Conservation (phyloP, 2,797 vertebrate genomes). For the Pterois miles region DNA sequence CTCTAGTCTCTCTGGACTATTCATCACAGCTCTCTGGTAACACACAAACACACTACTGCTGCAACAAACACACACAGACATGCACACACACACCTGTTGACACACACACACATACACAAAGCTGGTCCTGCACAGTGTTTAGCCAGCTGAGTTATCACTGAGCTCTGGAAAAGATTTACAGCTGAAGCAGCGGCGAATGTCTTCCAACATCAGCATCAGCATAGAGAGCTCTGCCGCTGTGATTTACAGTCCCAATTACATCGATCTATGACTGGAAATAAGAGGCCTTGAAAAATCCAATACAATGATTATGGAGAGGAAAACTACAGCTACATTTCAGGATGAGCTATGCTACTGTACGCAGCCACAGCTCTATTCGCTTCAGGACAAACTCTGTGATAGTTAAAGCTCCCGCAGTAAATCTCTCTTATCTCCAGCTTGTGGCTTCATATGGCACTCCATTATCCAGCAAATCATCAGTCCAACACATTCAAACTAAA, state of each 20-base stretch:
- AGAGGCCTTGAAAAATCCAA: slow-evolving; percentile 75
- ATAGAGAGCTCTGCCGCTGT: slow-evolving; percentile 52
- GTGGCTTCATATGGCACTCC: slow-evolving; percentile 50
- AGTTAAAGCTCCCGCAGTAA: slow-evolving; percentile 66
- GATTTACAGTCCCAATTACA: slow-evolving; percentile 80
- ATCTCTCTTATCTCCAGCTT: slow-evolving; percentile 65
- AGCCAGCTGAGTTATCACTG: slow-evolving; percentile 71
- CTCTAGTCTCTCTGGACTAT: neutral
- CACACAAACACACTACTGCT: slow-evolving; percentile 1
- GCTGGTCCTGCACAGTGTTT: slow-evolving; percentile 59
- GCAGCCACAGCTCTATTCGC: slow-evolving; percentile 43
- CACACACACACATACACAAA: slow-evolving; percentile 13
- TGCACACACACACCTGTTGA: slow-evolving; percentile 32
- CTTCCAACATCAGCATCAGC: slow-evolving; percentile 72
- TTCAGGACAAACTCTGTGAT: slow-evolving; percentile 51
- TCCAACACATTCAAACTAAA: slow-evolving; percentile 55
- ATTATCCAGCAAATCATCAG: slow-evolving; percentile 70
- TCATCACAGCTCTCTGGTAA: slow-evolving; percentile 15
- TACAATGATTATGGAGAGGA: slow-evolving; percentile 75
- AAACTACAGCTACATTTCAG: slow-evolving; percentile 75
- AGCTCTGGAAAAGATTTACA: slow-evolving; percentile 71
- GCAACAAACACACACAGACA: slow-evolving; percentile 8
- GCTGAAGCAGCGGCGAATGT: slow-evolving; percentile 63
- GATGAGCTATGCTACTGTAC: slow-evolving; percentile 62
- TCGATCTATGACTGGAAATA: slow-evolving; percentile 74